A percentile compares a stretch with the other conserved stretches of the same genome.
phyloP scores from a whole-genome alignment of 2,888 invertebrate genomes.

The Steromphala cineraria region DNA sequence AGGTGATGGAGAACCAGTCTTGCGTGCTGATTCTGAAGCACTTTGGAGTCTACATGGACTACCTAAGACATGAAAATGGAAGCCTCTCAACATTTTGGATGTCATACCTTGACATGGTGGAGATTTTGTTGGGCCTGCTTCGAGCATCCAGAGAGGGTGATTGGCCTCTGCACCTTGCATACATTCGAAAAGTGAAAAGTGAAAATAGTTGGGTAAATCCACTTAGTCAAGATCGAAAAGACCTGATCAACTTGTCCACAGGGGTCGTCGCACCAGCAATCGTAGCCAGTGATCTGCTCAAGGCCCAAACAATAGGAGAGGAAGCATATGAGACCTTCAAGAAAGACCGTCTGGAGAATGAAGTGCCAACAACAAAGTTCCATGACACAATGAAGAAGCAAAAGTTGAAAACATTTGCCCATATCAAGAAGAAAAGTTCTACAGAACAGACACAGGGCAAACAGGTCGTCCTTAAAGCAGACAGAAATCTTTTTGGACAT shows the following conservation, averaged over 20 bases:
- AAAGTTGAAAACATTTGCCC: constrained; percentile 39
- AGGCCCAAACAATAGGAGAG: constrained; percentile 33
- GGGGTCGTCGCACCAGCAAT: constrained; percentile 24
- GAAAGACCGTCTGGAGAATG: constrained; percentile 32
- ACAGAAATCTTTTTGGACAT: constrained; percentile 23
- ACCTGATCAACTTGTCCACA: constrained; percentile 25
- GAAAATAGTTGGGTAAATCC: constrained; percentile 31
- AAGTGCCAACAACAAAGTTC: constrained; percentile 32
- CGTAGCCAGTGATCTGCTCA: constrained; percentile 30
- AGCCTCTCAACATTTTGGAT: neutral
- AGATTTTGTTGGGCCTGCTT: neutral
- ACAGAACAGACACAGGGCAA: neutral
- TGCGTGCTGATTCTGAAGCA: neutral
- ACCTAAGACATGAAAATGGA: neutral
- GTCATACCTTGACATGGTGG: too few species aligned
- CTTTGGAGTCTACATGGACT: neutral
- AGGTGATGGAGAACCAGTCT: too few species aligned
- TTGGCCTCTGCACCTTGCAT: neutral
- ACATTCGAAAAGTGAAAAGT: neutral
- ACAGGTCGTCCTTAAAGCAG: constrained; percentile 25
- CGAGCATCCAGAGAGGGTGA: neutral
- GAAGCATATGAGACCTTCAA: constrained; percentile 36
- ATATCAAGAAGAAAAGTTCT: constrained; percentile 9
- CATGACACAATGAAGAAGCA: constrained; percentile 37
- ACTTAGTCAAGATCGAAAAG: constrained; percentile 21